phyloP scores from a whole-genome alignment of 2,113 vertebrate genomes.

The Brachypteracias leptosomus region DNA sequence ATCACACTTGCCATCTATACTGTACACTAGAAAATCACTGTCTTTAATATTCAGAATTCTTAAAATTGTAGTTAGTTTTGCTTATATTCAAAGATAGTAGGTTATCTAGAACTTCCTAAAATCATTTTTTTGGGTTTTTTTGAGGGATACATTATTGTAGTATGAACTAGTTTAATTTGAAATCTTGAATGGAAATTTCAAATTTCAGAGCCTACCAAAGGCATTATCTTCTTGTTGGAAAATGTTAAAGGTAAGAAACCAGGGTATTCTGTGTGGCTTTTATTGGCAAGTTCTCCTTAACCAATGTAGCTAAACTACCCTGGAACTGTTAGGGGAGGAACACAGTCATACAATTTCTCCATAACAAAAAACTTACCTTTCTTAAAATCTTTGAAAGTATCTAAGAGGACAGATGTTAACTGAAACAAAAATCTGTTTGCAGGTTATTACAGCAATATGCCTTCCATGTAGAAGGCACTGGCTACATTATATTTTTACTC shows the following conservation, averaged over 20 bases:
- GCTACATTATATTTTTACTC: not conserved
- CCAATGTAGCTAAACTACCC: not conserved
- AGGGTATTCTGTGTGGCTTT: not conserved
- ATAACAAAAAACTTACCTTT: not conserved
- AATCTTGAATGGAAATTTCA: not conserved
- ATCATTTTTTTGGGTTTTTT: not conserved
- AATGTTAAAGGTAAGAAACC: not conserved
- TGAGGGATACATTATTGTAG: not conserved
- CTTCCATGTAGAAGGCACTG: not conserved
- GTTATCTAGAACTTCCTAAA: not conserved
- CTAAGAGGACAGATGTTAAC: not conserved
- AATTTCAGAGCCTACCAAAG: not conserved
- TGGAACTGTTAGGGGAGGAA: not conserved
- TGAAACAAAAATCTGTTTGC: not conserved
- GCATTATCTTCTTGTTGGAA: not conserved
- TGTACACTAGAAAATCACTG: not conserved
- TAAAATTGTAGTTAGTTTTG: not conserved
- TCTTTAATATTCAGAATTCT: not conserved
- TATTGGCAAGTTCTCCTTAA: not conserved
- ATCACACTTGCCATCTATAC: not conserved
- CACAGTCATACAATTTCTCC: not conserved
- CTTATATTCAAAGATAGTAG: not conserved
- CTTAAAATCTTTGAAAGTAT: not conserved
- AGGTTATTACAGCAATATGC: not conserved
- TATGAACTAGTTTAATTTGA: not conserved